Evolutionary conservation across 2,113 vertebrate genomes (phyloP).

Genomic region (Catharus fuscescens): DNA sequence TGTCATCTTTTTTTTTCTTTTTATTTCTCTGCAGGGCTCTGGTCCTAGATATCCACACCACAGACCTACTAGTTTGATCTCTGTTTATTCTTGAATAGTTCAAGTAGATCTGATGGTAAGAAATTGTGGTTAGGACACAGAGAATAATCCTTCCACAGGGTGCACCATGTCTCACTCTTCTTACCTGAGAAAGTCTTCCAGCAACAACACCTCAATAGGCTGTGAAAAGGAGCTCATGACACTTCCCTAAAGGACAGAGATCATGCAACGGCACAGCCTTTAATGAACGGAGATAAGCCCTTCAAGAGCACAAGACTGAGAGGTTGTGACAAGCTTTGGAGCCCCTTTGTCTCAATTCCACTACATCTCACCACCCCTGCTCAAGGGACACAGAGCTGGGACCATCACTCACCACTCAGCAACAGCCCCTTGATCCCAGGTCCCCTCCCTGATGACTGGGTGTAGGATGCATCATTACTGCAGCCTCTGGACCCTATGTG

Average conservation of each 20-base stretch:
- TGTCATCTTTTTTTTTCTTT: neutral
- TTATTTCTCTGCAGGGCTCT: neutral
- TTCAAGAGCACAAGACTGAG: neutral
- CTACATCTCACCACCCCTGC: fast-evolving
- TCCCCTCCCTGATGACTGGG: neutral
- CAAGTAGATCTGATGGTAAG: neutral
- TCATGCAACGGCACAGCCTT: neutral
- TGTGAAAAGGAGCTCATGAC: neutral
- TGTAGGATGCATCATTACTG: neutral
- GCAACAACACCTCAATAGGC: neutral
- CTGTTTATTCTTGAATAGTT: neutral
- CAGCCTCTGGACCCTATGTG: neutral
- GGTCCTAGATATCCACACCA: neutral
- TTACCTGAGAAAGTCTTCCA: neutral
- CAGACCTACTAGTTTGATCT: neutral
- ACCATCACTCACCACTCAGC: fast-evolving
- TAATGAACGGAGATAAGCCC: neutral
- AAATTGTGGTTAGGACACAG: neutral
- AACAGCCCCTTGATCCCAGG: neutral
- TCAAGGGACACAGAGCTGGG: neutral
- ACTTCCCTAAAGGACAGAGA: neutral
- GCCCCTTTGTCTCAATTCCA: neutral
- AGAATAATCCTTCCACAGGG: neutral
- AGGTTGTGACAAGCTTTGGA: neutral
- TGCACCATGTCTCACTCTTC: neutral